Conservation (phyloP, 2,888 invertebrate genomes). For the Thysanoteuthis rhombus region DNA sequence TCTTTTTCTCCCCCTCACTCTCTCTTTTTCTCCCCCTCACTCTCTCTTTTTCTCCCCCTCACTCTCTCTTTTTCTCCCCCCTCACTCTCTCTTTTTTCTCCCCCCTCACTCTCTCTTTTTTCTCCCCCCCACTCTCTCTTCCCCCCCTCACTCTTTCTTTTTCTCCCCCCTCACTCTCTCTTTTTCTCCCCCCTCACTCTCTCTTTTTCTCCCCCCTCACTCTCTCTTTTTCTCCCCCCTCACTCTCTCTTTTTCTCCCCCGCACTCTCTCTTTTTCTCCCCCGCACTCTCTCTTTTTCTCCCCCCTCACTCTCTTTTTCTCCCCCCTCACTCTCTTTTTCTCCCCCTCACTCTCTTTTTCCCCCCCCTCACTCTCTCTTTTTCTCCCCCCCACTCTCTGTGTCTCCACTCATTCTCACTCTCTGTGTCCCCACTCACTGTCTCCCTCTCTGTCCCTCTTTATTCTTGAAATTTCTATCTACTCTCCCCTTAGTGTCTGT, state of each 20-base stretch:
- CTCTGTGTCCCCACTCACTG: not conserved
- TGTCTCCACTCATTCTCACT: not conserved
- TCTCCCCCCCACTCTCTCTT: constrained; percentile 18
- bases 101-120: not conserved
- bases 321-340: not conserved
- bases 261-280: too few relatives aligned
- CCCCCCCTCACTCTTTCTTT: not conserved
- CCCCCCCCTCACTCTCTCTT: constrained; percentile 15
- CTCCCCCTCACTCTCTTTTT: constrained; percentile 24
- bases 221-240: not conserved
- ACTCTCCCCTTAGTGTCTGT: too few relatives aligned
- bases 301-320: not conserved
- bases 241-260: not conserved
- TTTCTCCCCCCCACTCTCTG: constrained; percentile 16
- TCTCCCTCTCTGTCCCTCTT: constrained; percentile 33
- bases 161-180: not conserved
- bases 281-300: too few relatives aligned
- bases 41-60: not conserved
- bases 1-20: not conserved
- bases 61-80: not conserved
- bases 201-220: not conserved
- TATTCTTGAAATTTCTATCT: too few relatives aligned
- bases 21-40: constrained; percentile 23
- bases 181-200: not conserved
- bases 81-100: not conserved